These are phyloP conservation scores for Aphidius gifuensis DNA, from an alignment of 1,140 invertebrate genomes.

Conservation along the genomic window DNA sequence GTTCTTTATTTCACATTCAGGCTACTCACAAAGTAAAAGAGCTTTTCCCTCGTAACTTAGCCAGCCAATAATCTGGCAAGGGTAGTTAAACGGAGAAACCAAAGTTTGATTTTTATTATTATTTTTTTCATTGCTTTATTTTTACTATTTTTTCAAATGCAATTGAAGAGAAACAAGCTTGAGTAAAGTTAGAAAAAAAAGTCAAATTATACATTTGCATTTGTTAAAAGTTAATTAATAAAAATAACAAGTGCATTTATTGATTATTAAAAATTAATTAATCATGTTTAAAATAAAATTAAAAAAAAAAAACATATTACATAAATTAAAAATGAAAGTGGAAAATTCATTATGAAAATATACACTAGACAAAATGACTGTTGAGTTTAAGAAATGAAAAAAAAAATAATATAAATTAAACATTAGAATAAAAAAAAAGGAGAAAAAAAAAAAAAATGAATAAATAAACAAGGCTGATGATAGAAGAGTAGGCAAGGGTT, in stretches of 20 bases:
- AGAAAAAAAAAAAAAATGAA: slow-evolving; percentile 7
- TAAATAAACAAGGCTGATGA: too few relatives aligned
- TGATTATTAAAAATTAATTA: too few relatives aligned
- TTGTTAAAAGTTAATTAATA: too few relatives aligned
- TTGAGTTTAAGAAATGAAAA: neutral
- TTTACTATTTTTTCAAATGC: too few relatives aligned
- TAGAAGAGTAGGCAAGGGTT: neutral
- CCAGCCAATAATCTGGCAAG: slow-evolving; percentile 43
- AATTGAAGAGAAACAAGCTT: too few relatives aligned
- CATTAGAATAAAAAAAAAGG: slow-evolving; percentile 2
- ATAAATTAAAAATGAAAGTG: neutral
- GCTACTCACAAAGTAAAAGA: slow-evolving; percentile 30
- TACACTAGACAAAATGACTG: neutral
- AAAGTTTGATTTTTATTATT: slow-evolving; percentile 5
- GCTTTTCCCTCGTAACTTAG: slow-evolving; percentile 32
- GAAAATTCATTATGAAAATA: slow-evolving; percentile 5
- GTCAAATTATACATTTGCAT: too few relatives aligned
- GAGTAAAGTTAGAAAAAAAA: too few relatives aligned
- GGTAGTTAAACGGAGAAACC: slow-evolving; percentile 31
- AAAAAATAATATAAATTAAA: neutral
- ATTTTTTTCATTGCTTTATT: slow-evolving; percentile 9
- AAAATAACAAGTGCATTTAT: too few relatives aligned
- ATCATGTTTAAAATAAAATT: too few relatives aligned
- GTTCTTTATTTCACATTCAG: slow-evolving; percentile 38
- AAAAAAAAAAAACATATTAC: too few relatives aligned